Percentiles rank a stretch among this genome's conserved stretches.
Evolutionary conservation across 1,140 invertebrate genomes (phyloP).

Genomic region (Drosophila subobscura): DNA sequence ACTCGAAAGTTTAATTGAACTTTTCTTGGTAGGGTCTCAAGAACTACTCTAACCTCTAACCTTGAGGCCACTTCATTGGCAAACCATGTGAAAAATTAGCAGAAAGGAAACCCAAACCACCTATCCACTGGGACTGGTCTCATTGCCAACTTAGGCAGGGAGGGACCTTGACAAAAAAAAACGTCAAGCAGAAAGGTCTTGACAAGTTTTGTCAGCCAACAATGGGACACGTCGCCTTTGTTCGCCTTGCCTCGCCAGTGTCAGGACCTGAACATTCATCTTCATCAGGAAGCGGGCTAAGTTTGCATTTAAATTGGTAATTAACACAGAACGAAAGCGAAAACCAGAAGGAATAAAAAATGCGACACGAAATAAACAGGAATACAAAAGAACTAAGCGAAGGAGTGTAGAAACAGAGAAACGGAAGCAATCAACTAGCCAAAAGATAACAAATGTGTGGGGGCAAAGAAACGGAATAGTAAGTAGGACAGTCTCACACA

Average conservation of each 20-base stretch:
- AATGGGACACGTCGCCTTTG: slow-evolving; percentile 50
- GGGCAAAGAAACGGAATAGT: neutral
- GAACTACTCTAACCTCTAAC: no score
- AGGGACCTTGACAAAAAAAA: slow-evolving; percentile 28
- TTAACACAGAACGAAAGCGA: slow-evolving; percentile 70
- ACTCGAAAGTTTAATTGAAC: slow-evolving; percentile 47
- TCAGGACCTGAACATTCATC: slow-evolving; percentile 55
- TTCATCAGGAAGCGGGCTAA: slow-evolving; percentile 67
- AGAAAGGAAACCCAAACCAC: neutral
- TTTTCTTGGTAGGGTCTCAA: neutral
- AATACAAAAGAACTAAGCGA: slow-evolving; percentile 47
- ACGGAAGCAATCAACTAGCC: slow-evolving; percentile 69
- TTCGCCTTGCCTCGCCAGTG: slow-evolving; percentile 38
- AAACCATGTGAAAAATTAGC: slow-evolving; percentile 6
- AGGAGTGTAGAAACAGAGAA: slow-evolving; percentile 35
- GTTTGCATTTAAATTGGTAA: slow-evolving; percentile 81
- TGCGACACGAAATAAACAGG: slow-evolving; percentile 35
- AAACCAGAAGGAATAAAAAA: slow-evolving; percentile 41
- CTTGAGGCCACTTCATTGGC: no score
- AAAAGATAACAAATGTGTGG: slow-evolving; percentile 66
- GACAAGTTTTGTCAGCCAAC: slow-evolving; percentile 41
- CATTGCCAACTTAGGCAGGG: slow-evolving; percentile 15
- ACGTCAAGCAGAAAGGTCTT: slow-evolving; percentile 8
- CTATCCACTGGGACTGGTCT: slow-evolving; percentile 25
- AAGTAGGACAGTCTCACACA: slow-evolving; percentile 1